Percentiles rank a stretch among this genome's conserved stretches.
phyloP scores from a whole-genome alignment of 2,888 invertebrate genomes.

The Thereva nobilitata region DNA sequence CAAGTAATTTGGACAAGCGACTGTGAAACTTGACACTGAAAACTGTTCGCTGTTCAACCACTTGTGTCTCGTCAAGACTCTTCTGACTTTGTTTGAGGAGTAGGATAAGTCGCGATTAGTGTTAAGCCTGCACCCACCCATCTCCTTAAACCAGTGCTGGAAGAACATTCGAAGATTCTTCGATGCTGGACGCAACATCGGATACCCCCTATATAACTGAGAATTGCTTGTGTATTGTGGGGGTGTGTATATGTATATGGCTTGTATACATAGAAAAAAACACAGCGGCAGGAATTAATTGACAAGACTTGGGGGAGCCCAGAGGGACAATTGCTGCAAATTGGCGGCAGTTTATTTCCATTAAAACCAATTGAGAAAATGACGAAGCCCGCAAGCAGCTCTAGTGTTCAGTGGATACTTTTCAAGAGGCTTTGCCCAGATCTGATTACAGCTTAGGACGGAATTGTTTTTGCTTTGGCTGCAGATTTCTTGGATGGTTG shows the following conservation, averaged over 20 bases:
- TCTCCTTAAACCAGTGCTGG: no score
- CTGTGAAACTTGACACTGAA: no score
- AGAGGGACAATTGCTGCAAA: constrained; percentile 40
- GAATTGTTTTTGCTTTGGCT: constrained; percentile 14
- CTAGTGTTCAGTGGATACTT: constrained; percentile 7
- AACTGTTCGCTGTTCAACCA: no score
- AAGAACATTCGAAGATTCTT: no score
- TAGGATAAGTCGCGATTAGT: no score
- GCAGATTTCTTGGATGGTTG: neutral
- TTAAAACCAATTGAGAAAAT: constrained; percentile 42
- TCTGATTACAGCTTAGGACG: constrained; percentile 31
- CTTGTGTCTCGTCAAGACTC: no score
- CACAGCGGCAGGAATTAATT: constrained; percentile 21
- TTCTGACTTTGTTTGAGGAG: no score
- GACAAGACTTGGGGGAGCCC: constrained; percentile 19
- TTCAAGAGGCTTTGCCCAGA: constrained; percentile 17
- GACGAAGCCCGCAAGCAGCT: constrained; percentile 38
- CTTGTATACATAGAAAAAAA: neutral
- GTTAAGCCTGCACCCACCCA: no score
- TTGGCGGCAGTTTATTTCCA: constrained; percentile 42
- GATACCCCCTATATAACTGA: no score
- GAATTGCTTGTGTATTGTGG: no score
- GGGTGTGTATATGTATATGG: neutral
- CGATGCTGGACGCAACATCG: no score
- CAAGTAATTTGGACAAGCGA: no score